phyloP scores from a whole-genome alignment of 2,888 invertebrate genomes.

The Thereva unica region DNA sequence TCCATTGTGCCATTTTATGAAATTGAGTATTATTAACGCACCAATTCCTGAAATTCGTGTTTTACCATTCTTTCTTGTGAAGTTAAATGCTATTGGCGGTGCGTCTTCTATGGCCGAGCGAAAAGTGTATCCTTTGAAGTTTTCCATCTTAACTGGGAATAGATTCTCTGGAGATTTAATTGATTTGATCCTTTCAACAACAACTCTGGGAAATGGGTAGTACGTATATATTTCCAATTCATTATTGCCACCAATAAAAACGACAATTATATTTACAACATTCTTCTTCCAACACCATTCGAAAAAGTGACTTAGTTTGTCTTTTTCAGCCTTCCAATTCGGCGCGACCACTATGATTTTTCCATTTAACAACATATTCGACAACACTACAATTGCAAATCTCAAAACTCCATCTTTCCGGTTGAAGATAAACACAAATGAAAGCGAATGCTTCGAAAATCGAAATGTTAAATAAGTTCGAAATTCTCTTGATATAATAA shows the following conservation, averaged over 20 bases:
- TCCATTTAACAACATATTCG: too few relatives aligned
- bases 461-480: too few relatives aligned
- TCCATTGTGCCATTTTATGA: conserved; percentile 17
- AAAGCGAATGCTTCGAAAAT: too few relatives aligned
- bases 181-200: conserved; percentile 5
- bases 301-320: not conserved
- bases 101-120: conserved; percentile 30
- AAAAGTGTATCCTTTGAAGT: conserved; percentile 29
- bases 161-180: not conserved
- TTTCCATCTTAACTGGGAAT: conserved; percentile 3
- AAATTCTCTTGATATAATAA: too few relatives aligned
- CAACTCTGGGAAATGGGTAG: conserved; percentile 18
- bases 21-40: conserved; percentile 12
- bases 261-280: conserved; percentile 21
- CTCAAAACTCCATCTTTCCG: too few relatives aligned
- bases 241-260: not conserved
- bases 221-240: conserved; percentile 10
- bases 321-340: too few relatives aligned
- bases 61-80: conserved; percentile 6
- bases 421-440: too few relatives aligned
- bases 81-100: conserved; percentile 26
- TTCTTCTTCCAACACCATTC: conserved; percentile 23
- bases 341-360: too few relatives aligned
- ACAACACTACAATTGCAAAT: too few relatives aligned
- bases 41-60: conserved; percentile 13